Percentiles rank a stretch among this genome's conserved stretches.
Conservation (phyloP, 2,113 vertebrate genomes). For the Capra hircus region DNA sequence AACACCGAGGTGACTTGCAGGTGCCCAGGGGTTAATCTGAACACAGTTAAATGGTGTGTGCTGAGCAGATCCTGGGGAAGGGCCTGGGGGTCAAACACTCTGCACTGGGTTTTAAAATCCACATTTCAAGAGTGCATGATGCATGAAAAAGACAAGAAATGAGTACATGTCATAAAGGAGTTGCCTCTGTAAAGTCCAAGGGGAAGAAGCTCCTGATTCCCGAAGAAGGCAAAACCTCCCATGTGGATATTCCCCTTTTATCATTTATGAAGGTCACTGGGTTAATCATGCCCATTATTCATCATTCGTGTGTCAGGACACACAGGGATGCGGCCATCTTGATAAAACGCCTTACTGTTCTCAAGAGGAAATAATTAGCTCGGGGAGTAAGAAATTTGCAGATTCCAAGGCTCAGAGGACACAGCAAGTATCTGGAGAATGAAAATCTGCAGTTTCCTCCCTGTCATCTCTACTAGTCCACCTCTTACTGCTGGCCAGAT, state of each 20-base stretch:
- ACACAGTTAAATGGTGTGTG: not conserved
- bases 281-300: constrained; percentile 38
- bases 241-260: constrained; percentile 27
- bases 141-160: not conserved
- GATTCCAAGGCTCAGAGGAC: not conserved
- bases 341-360: constrained; percentile 48
- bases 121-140: not conserved
- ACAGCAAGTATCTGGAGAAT: not conserved
- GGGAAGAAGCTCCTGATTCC: not conserved
- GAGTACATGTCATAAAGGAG: not conserved
- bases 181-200: not conserved
- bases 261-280: constrained; percentile 36
- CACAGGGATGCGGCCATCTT: not conserved
- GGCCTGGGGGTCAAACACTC: not conserved
- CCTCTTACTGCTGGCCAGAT: not conserved
- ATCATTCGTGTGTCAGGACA: constrained; percentile 10
- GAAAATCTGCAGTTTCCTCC: not conserved
- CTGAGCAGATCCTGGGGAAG: not conserved
- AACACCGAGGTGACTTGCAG: not conserved
- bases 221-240: not conserved
- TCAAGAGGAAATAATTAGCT: constrained; percentile 49
- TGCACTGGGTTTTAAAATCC: not conserved
- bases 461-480: not conserved
- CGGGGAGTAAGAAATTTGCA: not conserved
- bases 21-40: not conserved